Evolutionary conservation across 2,888 invertebrate genomes (phyloP), one percentile per base, ranked within the genome.

Genomic region (Aspidiotus rigidus): DNA sequence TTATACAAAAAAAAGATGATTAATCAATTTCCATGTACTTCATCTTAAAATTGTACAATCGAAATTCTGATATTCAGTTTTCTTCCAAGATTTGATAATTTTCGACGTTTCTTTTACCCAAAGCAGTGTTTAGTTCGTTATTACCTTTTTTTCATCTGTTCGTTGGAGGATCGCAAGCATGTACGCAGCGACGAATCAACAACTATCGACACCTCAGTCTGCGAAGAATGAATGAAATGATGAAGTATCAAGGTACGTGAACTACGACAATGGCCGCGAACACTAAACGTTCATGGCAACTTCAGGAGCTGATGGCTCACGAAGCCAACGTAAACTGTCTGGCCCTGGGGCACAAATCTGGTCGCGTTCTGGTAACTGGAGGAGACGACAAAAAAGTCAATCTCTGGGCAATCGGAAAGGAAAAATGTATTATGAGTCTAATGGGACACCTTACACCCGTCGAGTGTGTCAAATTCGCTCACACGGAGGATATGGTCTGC

Each of bases 341-440:
- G 76, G 89, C 92, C 64, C 83, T 93, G 79, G 93, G 93, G 71
- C 91, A 90, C 80, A 93, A 92, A 78, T 92, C 92, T 64, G 92
- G 92, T 73, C 85, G 91, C 77, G 93, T 94, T 66, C 83, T 94
- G 78, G 93, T 90, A 55, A 93, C 93, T 71, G 97, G 97, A 70
- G 96, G 97, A 71, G 94, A 95, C 78, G 97, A 97, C 81, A 91
- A 93, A 78, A 95, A 95, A 80, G 95, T 97, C 66, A 97, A 97
- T 80, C 81, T 97, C 74, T 97, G 96, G 96, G 93, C 95, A 13
- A 90, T 96, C 73, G 96, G 95, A 54, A 90, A 95, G 77, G 88
- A 90, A 76, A 92, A 90, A 79, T 95, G 94, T 81, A 90, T 97
- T 76, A 91, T 97, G 94, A 93, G 93, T 77, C 81, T 97, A 73